phyloP scores from a whole-genome alignment of 2,113 vertebrate species.

The Trinectes maculatus region DNA sequence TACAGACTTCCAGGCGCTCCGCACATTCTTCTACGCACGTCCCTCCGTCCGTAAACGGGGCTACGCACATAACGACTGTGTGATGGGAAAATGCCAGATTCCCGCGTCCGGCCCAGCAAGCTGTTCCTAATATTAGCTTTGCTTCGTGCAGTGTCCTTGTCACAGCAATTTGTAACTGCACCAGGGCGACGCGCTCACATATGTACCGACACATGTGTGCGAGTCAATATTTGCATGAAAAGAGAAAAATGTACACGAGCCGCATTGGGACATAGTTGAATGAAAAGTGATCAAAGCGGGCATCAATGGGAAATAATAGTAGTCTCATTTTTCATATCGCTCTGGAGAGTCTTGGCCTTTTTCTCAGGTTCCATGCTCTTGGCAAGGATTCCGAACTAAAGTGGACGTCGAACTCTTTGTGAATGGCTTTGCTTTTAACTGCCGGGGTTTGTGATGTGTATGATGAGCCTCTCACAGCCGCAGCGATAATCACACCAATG shows the following conservation, averaged over 20 bases:
- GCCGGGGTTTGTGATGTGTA: slow-evolving; percentile 17
- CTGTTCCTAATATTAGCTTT: slow-evolving; percentile 32
- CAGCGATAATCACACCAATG: slow-evolving; percentile 39
- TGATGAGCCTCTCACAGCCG: slow-evolving; percentile 30
- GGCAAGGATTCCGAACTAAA: not conserved
- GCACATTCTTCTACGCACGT: slow-evolving; percentile 17
- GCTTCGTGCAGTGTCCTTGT: slow-evolving; percentile 36
- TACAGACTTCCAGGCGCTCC: slow-evolving; percentile 2
- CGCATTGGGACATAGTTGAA: slow-evolving; percentile 14
- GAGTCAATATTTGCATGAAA: slow-evolving; percentile 12
- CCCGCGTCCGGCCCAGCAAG: slow-evolving; percentile 32
- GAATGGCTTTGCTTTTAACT: slow-evolving; percentile 35
- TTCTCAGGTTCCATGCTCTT: not conserved
- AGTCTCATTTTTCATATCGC: not conserved
- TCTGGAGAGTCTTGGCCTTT: not conserved
- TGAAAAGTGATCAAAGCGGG: slow-evolving; percentile 7
- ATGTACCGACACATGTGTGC: slow-evolving; percentile 27
- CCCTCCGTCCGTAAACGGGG: slow-evolving; percentile 12
- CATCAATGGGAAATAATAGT: not conserved
- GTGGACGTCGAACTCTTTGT: too few relatives aligned
- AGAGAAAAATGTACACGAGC: slow-evolving; percentile 2
- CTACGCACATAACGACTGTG: slow-evolving; percentile 25
- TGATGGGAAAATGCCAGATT: slow-evolving; percentile 38
- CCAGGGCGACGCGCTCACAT: slow-evolving; percentile 15
- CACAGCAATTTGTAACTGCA: slow-evolving; percentile 32